A percentile compares a stretch with the other conserved stretches of the same genome.
Evolutionary conservation across 2,113 vertebrate species (phyloP).

Genomic region (Cheilinus undulatus): DNA sequence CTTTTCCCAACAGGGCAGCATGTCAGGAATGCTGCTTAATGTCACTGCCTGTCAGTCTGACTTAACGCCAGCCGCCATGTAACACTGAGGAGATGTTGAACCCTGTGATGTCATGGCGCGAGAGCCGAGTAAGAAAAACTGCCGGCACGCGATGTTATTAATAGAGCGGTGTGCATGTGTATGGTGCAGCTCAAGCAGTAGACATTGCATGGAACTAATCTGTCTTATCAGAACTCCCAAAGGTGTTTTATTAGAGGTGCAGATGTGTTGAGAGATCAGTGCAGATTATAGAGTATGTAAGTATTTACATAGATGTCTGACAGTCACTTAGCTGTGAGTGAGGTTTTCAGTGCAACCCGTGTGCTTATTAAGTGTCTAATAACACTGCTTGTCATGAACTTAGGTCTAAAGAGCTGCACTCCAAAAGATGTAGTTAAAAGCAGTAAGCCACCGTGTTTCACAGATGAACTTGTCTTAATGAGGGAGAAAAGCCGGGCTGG

Average conservation of each 20-base stretch:
- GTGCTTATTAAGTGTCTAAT: too few relatives aligned
- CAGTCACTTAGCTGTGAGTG: not conserved
- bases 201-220: constrained; percentile 20
- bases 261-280: constrained; percentile 43
- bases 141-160: constrained; percentile 59
- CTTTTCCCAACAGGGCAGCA: constrained; percentile 40
- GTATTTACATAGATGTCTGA: not conserved
- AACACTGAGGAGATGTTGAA: constrained; percentile 24
- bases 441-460: too few relatives aligned
- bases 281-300: constrained; percentile 22
- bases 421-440: too few relatives aligned
- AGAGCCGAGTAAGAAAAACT: constrained; percentile 23
- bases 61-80: constrained; percentile 27
- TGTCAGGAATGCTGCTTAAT: constrained; percentile 61
- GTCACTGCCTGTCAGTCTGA: constrained; percentile 53
- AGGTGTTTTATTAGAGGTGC: constrained; percentile 41
- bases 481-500: too few relatives aligned
- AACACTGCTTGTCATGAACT: too few relatives aligned
- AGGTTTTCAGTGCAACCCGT: not conserved
- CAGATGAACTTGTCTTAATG: too few relatives aligned
- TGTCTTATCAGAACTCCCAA: constrained; percentile 28
- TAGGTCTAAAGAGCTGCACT: too few relatives aligned
- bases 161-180: constrained; percentile 1
- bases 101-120: constrained; percentile 64
- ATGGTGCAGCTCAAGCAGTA: constrained; percentile 1